These are phyloP conservation scores for Paralichthys olivaceus DNA, from an alignment of 2,113 vertebrate genomes.

Conservation along the genomic window DNA sequence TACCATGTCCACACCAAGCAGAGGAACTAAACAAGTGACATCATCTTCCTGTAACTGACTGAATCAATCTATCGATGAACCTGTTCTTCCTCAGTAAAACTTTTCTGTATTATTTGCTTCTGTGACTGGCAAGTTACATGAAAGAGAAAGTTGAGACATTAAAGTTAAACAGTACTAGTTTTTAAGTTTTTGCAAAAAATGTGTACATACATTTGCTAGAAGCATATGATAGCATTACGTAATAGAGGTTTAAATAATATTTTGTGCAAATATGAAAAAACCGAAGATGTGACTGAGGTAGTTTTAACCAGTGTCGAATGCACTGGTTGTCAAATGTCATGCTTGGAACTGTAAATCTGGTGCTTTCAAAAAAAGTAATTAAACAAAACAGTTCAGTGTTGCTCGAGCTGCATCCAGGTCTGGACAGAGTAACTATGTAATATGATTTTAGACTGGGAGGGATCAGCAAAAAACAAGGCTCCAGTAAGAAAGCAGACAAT, in stretches of 20 bases:
- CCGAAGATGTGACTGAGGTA: neutral
- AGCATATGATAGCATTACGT: neutral
- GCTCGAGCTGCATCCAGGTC: neutral
- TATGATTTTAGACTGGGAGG: slow-evolving; percentile 17
- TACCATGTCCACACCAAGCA: slow-evolving; percentile 41
- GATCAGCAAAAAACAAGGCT: slow-evolving; percentile 13
- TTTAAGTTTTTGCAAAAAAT: neutral
- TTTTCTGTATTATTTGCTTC: neutral
- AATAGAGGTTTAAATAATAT: neutral
- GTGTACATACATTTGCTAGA: neutral
- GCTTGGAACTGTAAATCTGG: neutral
- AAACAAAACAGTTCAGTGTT: neutral
- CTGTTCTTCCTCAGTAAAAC: neutral
- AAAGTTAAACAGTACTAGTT: neutral
- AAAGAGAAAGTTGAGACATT: neutral
- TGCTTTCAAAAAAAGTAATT: neutral
- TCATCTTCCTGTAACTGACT: neutral
- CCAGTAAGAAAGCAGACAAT: slow-evolving; percentile 3
- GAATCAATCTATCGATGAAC: neutral
- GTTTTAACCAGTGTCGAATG: neutral
- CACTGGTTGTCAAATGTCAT: neutral
- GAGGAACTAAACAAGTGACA: neutral
- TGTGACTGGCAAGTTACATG: neutral
- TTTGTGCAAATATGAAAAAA: too few species aligned
- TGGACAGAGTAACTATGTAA: slow-evolving; percentile 50